Evolutionary conservation across 1,140 invertebrate genomes (phyloP), one percentile per base, ranked within the genome.

Genomic region (Drosophila parabipectinata): DNA sequence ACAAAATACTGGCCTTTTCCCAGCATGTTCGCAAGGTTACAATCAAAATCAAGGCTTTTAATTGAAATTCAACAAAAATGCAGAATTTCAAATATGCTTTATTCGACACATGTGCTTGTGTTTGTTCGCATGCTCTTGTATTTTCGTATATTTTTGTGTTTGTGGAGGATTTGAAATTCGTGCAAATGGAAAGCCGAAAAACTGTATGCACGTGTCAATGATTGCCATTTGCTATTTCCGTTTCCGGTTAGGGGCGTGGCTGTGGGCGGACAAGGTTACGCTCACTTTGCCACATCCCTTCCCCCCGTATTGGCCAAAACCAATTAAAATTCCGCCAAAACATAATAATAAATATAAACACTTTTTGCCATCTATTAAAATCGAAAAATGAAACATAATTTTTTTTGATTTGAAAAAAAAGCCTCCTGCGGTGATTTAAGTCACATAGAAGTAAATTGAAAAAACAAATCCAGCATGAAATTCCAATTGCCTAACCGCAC

Each of bases 21-120:
- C 78, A 88, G 71, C 75, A 67, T 79, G 79, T 82, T 61, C 60
- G 87, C 64, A 80, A 80, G 74, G 66, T 61, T 78, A 69, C 82
- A 85, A 81, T 85, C 69, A 87, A 87, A 87, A 87, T 88, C 83
- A 88, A 88, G 79, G 79, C 67, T 88, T 88, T 88, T 88, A 88
- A 88, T 88, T 88, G 79, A 88, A 88, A 88, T 83, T 82, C 79
- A 87, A 79, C 76, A 88, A 79, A 75, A 88, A 79, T 76, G 73
- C 62, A 54, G 66, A 79, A 83, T 79, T 68, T 68, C 71, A 73
- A 71, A 69, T 71, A 57, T 71, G 50, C 63, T 18, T 21, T 26
- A 60, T 53, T 50, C 54, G 53, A 53, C 21, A 21, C 8, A 6
- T 54, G 18, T 71, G 47, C 26, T 26, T 9, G 30, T 69, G 50